A percentile compares a stretch with the other conserved stretches of the same genome.
Evolutionary conservation across 2,113 vertebrate species (phyloP).

Genomic region (Hystrix cristata): DNA sequence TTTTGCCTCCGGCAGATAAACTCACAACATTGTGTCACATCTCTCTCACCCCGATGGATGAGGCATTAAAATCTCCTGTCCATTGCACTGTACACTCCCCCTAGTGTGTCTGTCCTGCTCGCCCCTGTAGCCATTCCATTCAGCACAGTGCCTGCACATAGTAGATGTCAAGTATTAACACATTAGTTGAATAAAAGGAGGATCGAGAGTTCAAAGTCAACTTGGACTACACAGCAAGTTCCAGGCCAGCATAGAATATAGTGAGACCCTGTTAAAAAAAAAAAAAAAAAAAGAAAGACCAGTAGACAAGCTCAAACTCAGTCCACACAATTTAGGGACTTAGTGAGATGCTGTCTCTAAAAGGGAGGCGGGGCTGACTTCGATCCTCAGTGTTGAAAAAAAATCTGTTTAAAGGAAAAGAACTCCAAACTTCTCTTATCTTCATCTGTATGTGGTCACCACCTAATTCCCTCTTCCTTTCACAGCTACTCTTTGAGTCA

Average conservation of each 20-base stretch:
- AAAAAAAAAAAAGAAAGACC: not conserved
- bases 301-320: not conserved
- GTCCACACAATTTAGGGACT: not conserved
- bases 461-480: not conserved
- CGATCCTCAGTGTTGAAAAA: not conserved
- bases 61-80: not conserved
- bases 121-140: not conserved
- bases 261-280: not conserved
- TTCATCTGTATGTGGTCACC: not conserved
- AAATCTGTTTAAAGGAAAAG: not conserved
- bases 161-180: not conserved
- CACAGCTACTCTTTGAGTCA: not conserved
- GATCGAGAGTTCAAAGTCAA: not conserved
- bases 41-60: not conserved
- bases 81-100: not conserved
- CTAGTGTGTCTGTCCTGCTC: not conserved
- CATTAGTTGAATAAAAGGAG: not conserved
- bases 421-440: not conserved
- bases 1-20: not conserved
- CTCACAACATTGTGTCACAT: not conserved
- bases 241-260: not conserved
- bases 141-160: not conserved
- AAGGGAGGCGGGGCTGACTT: too few relatives aligned
- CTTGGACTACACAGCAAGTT: not conserved
- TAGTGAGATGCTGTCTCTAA: not conserved